Conservation (phyloP, 2,113 vertebrate species). For the Gnathonemus longibarbis region DNA sequence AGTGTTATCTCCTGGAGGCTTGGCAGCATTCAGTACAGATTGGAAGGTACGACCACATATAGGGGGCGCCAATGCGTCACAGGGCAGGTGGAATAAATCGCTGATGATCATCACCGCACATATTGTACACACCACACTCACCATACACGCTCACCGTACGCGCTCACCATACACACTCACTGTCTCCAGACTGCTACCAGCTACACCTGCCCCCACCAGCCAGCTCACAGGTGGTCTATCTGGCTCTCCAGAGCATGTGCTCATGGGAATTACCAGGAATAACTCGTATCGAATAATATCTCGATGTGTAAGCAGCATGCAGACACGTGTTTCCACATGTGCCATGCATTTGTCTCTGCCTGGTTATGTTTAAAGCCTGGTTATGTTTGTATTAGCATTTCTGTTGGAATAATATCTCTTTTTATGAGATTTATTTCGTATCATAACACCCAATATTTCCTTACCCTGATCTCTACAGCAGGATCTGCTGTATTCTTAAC, state of each 20-base stretch:
- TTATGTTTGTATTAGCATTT: background rate
- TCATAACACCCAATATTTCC: constrained; percentile 21
- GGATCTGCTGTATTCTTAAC: constrained; percentile 40
- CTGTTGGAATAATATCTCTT: constrained; percentile 21
- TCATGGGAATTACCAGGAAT: background rate
- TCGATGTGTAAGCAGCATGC: background rate
- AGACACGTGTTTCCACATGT: background rate
- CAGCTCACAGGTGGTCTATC: background rate
- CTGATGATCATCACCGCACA: background rate
- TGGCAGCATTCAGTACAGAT: background rate
- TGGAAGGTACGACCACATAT: background rate
- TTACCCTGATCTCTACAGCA: constrained; percentile 46
- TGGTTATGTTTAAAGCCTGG: background rate
- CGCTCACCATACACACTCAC: background rate
- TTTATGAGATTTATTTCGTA: constrained; percentile 46
- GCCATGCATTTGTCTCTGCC: background rate
- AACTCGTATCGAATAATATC: background rate
- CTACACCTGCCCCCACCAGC: background rate
- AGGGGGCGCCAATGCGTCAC: background rate
- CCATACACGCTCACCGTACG: no score
- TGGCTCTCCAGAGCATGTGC: background rate
- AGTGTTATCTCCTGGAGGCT: background rate
- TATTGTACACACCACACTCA: background rate
- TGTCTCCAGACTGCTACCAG: background rate
- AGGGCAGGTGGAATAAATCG: background rate